phyloP scores from a whole-genome alignment of 37 sponge, comb jelly and placozoan genomes.

The Oopsacas minuta region DNA sequence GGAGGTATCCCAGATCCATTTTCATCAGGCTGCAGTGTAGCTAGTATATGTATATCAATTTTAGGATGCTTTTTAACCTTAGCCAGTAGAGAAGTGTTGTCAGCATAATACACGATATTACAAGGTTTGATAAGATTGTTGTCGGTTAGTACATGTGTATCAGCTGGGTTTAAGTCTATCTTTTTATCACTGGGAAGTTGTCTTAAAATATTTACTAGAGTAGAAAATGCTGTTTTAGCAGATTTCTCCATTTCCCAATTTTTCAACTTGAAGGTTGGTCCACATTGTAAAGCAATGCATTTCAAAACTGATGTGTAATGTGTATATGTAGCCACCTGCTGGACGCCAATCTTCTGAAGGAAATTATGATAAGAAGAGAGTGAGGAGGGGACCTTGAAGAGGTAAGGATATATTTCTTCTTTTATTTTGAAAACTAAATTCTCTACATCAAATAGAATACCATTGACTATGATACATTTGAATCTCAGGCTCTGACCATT shows the following conservation, averaged over 20 bases:
- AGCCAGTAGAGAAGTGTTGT: not conserved
- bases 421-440: not conserved
- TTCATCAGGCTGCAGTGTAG: not conserved
- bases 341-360: not conserved
- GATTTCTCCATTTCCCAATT: not conserved
- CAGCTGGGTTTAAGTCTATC: not conserved
- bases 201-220: not conserved
- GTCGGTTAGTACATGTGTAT: conserved; percentile 5
- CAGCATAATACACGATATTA: not conserved
- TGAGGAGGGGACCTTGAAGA: not conserved
- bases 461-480: not conserved
- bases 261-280: not conserved
- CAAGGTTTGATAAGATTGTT: not conserved
- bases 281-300: not conserved
- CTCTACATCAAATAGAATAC: not conserved
- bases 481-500: not conserved
- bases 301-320: not conserved
- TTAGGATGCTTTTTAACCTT: not conserved
- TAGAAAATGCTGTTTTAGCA: not conserved
- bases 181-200: not conserved
- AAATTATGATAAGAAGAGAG: not conserved
- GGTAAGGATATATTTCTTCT: not conserved
- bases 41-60: not conserved
- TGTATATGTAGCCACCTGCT: not conserved
- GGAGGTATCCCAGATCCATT: not conserved